Evolutionary conservation across 2,113 vertebrate species (phyloP), one percentile per base, ranked within the genome.

Genomic region (Edolisoma coerulescens): DNA sequence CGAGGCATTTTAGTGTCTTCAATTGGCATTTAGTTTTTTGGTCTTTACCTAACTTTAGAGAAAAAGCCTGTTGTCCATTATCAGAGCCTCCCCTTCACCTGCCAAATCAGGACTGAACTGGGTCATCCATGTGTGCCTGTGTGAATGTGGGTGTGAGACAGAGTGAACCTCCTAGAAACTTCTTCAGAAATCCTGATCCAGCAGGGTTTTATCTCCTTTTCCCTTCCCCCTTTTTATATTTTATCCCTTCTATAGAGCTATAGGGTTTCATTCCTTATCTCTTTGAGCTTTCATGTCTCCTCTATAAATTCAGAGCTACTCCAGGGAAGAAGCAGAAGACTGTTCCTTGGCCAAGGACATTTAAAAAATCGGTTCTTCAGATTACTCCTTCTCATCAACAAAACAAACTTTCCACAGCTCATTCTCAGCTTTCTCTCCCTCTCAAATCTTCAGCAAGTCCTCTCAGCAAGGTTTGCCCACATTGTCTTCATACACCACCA

Each of bases 141-240:
- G 16, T 61, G 13, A 54, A 10, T 26, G 10, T 45, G 20, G 20
- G 19, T 35, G 22, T 10, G 24, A 82, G n/a, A 79, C 33, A 37
- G 16, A 75, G 10, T 16, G 16, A 68, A 64, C 47, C 32, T 47
- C 27, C 44, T 60, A 71, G 47, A 80, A 73, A 16, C 16, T 64
- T 84, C 42, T 81, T 76, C n/a, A 81, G 41, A 87, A 95, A 77
- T 64, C 28, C 7, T 77, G 11, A 69, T 57, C 44, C 54, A 77
- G 11, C 7, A 84, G 16, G 21, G 16, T 22, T 93, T 95, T 61
- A 41, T 44, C 81, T 74, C 21, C 10, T 80, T 16, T 59, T 69
- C 27, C 22, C 10, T 41, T 52, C 7, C 8, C 3, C 6, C 24
- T 74, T 73, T 42, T 33, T 50, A 39, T 4, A 47, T 49, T 67